Conservation (phyloP, 2,113 vertebrate species). For the Pelobates fuscus region DNA sequence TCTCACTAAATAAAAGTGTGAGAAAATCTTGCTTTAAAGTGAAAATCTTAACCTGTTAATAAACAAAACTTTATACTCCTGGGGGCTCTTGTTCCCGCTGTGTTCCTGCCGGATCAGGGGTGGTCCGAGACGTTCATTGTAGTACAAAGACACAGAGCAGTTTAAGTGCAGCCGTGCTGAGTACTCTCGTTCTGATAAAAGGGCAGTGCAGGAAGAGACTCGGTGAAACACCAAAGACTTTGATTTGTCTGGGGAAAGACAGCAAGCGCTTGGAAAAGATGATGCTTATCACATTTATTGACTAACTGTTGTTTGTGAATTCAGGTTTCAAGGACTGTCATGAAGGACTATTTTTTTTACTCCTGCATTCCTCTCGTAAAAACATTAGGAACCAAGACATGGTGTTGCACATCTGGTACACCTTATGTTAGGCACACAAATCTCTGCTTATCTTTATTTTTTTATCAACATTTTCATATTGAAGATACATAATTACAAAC, state of each 20-base stretch:
- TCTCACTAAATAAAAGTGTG: no score
- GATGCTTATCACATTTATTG: conserved; percentile 1
- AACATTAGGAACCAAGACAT: no score
- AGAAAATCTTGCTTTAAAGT: no score
- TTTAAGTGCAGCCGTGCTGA: conserved; percentile 18
- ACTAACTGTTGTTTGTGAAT: conserved; percentile 13
- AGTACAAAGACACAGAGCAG: neutral
- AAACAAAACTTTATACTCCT: neutral
- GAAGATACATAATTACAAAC: no score
- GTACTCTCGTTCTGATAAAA: conserved; percentile 7
- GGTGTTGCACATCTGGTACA: no score
- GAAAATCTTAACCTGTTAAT: no score
- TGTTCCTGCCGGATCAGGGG: neutral
- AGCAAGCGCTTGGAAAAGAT: neutral
- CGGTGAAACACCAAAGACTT: neutral
- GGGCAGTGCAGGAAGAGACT: neutral
- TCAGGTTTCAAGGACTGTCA: neutral
- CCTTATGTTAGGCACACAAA: no score
- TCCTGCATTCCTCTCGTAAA: no score
- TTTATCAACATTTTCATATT: no score
- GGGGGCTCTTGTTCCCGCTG: neutral
- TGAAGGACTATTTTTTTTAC: neutral
- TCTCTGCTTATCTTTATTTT: no score
- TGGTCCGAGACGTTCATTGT: no score
- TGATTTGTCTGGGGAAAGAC: neutral